Base-by-base conservation (phyloP, 2,888 invertebrate genomes). In the Drosophila pseudotakahashii region DNA sequence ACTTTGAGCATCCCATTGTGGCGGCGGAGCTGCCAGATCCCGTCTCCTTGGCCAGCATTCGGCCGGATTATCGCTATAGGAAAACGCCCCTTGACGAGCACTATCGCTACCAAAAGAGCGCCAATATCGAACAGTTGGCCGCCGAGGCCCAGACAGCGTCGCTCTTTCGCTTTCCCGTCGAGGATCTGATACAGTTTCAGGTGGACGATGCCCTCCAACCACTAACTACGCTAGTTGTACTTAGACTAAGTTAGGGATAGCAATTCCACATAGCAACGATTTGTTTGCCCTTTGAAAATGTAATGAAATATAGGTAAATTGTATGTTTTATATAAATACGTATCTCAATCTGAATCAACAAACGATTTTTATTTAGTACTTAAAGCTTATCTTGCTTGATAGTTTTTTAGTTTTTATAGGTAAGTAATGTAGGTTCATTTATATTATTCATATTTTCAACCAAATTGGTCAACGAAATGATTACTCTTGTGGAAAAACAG, bases 181-280 rank as follows among this genome's bases (percentile, higher is more conserved):
- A 91, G 78, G 91, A 91, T 77, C 72, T 91, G 30, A 89, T 91
- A 75, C 90, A 91, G 57, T 91, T 91, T 63, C 92, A 91, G 62
- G 91, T 91, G 26, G 90, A 91, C 39, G 91, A 91, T 77, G 91
- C 91, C 14, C 85, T 90, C 76, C 90, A 79, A 77, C 34, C 45
- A 59, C 34, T 54, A 34, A 47, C 39, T 54, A 68, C 37, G 30
- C n/a, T 52, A 64, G 67, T n/a, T 64, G 36, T 66, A 52, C 37
- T 54, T 68, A 68, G 45, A 34, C 13, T 26, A 39, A 54, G 69
- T 34, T 54, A 54, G 34, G 32, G 26, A 30, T 62, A 62, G 41
- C 47, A 26, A 26, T 7, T 58, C 42, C 13, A 13, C 9, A n/a
- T 23, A 3, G 58, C 26, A 10, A 26, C 14, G 10, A 14, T 7